Conservation (phyloP, 30 jellyfish, hydroid and myxozoan genomes). For the Turritopsis dohrnii region DNA sequence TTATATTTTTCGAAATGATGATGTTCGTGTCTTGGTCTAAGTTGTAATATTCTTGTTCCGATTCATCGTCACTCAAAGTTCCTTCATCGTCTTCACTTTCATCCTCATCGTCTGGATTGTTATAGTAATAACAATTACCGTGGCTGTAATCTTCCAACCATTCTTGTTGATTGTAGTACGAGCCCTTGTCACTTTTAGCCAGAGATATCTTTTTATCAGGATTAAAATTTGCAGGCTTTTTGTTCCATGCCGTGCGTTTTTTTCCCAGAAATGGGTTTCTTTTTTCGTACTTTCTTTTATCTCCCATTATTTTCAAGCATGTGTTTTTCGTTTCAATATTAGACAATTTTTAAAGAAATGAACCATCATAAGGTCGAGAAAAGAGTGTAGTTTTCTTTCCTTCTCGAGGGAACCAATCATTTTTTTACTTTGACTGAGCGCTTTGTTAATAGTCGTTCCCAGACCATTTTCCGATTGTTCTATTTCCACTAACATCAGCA, state of each 20-base stretch:
- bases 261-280: not conserved
- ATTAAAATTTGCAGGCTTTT: not conserved
- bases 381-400: too few species aligned
- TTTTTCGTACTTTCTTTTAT: too few species aligned
- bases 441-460: too few species aligned
- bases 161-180: not conserved
- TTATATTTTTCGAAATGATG: not conserved
- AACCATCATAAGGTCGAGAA: too few species aligned
- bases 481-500: too few species aligned
- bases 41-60: not conserved
- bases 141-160: not conserved
- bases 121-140: not conserved
- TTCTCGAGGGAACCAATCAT: too few species aligned
- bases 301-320: too few species aligned
- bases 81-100: not conserved
- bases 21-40: not conserved
- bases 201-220: not conserved
- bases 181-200: constrained; percentile 1
- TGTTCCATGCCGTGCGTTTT: constrained; percentile 2
- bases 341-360: not conserved
- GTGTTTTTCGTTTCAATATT: not conserved
- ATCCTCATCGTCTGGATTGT: not conserved
- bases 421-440: too few species aligned
- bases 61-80: not conserved
- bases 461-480: too few species aligned